Conservation (phyloP, 2,797 vertebrate genomes). For the Karalla daura region DNA sequence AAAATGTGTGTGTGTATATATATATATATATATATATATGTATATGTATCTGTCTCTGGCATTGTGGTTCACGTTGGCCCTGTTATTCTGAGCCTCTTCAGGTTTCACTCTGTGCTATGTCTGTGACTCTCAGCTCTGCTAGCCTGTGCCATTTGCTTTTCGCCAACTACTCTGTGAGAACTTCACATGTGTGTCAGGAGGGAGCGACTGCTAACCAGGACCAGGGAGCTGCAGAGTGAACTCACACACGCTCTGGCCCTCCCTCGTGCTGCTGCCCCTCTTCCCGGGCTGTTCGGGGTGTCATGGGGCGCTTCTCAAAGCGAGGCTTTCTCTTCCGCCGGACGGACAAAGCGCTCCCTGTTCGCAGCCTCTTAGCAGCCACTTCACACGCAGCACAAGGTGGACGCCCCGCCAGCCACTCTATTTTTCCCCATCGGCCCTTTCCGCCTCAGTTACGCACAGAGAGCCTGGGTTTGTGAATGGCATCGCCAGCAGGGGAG, state of each 20-base stretch:
- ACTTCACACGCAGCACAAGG: slow-evolving; percentile 82
- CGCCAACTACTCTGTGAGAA: not conserved
- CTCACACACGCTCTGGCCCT: not conserved
- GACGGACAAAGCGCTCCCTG: slow-evolving; percentile 80
- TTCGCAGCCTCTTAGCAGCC: slow-evolving; percentile 85
- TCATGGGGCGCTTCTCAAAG: slow-evolving; percentile 60
- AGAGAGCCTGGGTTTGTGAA: slow-evolving; percentile 27
- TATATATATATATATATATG: too few relatives aligned
- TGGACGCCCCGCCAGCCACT: slow-evolving; percentile 62
- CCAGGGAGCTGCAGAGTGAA: slow-evolving; percentile 11
- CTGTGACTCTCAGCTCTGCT: too few relatives aligned
- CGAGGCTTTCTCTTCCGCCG: slow-evolving; percentile 54
- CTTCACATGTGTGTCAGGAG: not conserved
- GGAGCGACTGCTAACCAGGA: not conserved
- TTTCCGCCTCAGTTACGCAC: slow-evolving; percentile 31
- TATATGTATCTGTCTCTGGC: too few relatives aligned
- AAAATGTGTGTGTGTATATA: too few relatives aligned
- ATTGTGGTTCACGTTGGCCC: not conserved
- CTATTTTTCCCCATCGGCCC: slow-evolving; percentile 48
- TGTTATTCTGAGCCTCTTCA: not conserved
- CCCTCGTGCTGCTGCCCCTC: too few relatives aligned
- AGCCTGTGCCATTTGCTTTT: too few relatives aligned
- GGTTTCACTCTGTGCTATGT: not conserved
- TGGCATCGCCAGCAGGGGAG: slow-evolving; percentile 26
- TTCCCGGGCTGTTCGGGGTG: slow-evolving; percentile 34